Conservation (phyloP, 64 coral and sea anemone species). For the Pocillopora damicornis region DNA sequence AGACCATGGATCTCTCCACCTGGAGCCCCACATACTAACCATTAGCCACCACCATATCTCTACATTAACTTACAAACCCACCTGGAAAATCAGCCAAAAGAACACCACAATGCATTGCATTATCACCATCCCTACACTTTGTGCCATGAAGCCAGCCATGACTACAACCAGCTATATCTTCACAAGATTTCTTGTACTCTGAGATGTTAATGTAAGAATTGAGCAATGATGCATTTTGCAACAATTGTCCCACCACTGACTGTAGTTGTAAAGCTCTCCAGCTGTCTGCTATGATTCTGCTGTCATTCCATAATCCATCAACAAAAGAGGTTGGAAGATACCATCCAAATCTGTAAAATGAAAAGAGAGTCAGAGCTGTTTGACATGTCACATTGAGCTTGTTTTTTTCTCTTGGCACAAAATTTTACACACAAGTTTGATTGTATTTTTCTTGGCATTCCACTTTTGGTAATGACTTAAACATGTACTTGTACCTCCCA, state of each 20-base stretch:
- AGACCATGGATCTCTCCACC: no score
- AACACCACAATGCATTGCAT: conserved; percentile 13
- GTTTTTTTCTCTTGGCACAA: not conserved
- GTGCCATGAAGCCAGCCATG: conserved; percentile 26
- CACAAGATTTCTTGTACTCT: conserved; percentile 32
- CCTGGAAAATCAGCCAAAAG: conserved; percentile 81
- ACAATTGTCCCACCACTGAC: conserved; percentile 41
- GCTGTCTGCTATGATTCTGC: conserved; percentile 51
- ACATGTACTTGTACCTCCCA: conserved; percentile 57
- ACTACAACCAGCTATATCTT: conserved; percentile 17
- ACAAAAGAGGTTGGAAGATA: conserved; percentile 77
- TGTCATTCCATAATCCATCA: conserved; percentile 42
- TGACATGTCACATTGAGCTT: not conserved
- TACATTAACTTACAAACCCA: not conserved
- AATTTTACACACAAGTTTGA: no score
- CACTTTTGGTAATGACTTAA: no score
- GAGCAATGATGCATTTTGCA: conserved; percentile 33
- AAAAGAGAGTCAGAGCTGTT: not conserved
- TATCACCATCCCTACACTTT: conserved; percentile 5
- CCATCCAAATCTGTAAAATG: conserved; percentile 72
- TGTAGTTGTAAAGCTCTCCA: conserved; percentile 67
- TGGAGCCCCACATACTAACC: not conserved
- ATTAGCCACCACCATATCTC: not conserved
- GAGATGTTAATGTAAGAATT: conserved; percentile 53
- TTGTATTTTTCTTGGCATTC: no score